Evolutionary conservation across 1,140 invertebrate species (phyloP).

Genomic region (Bilobella aurantiaca): DNA sequence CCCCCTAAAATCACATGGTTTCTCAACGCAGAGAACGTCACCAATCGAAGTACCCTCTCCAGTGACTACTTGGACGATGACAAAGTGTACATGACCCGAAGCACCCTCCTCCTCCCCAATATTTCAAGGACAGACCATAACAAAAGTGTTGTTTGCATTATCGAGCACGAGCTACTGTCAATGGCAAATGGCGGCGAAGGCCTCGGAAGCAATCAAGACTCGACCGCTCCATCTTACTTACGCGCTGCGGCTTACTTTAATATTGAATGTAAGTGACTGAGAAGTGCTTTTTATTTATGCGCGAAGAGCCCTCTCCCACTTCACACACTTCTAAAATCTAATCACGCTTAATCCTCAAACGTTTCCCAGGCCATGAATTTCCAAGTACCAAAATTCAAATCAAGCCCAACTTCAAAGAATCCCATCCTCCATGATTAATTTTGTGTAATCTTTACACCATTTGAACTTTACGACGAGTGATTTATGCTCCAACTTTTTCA

Average conservation of each 20-base stretch:
- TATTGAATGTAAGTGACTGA: conserved; percentile 62
- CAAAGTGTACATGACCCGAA: conserved; percentile 49
- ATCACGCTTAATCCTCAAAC: background rate
- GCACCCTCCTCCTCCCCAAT: conserved; percentile 52
- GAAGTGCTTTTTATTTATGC: background rate
- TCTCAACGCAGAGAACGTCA: conserved; percentile 36
- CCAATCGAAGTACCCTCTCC: conserved; percentile 33
- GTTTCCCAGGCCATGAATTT: background rate
- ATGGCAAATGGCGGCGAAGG: no score
- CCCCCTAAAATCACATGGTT: conserved; percentile 48
- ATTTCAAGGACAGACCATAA: conserved; percentile 63
- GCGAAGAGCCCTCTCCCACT: background rate
- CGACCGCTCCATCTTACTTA: conserved; percentile 11
- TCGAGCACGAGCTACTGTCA: conserved; percentile 56
- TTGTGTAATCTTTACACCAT: background rate
- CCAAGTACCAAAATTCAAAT: background rate
- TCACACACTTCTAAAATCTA: background rate
- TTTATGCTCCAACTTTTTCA: no score
- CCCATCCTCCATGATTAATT: background rate
- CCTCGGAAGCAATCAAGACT: conserved; percentile 18
- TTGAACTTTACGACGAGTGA: background rate
- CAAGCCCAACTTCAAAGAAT: background rate
- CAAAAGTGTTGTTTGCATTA: conserved; percentile 59
- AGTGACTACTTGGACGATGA: conserved; percentile 38
- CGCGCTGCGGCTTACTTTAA: conserved; percentile 58